phyloP scores from a whole-genome alignment of 2,113 vertebrate genomes.

The Cryptotis parvus region DNA sequence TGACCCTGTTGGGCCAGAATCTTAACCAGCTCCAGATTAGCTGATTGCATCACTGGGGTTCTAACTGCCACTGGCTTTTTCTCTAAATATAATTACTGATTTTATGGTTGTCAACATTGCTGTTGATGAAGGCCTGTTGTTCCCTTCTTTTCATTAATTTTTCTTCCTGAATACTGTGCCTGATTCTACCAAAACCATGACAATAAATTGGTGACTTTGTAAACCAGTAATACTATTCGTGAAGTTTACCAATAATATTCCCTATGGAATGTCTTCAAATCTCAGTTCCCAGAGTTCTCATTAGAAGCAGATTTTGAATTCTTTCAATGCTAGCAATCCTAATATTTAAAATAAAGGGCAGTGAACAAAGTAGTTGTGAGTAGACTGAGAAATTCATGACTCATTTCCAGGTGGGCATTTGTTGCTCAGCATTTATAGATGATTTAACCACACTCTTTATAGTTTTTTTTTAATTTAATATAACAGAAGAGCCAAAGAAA shows the following conservation, averaged over 20 bases:
- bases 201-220: constrained; percentile 14
- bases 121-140: constrained; percentile 29
- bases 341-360: constrained; percentile 40
- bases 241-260: constrained; percentile 55
- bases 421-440: background rate
- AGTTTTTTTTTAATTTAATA: constrained; percentile 20
- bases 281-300: constrained; percentile 34
- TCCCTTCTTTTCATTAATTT: background rate
- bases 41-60: constrained; percentile 32
- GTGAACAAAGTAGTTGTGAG: background rate
- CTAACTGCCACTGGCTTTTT: constrained; percentile 46
- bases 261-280: constrained; percentile 17
- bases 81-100: constrained; percentile 66
- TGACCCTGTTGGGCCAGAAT: background rate
- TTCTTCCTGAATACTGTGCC: background rate
- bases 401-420: background rate
- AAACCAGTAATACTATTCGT: constrained; percentile 48
- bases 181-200: constrained; percentile 51
- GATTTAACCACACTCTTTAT: constrained; percentile 6
- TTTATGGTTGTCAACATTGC: constrained; percentile 56
- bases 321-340: constrained; percentile 33
- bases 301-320: constrained; percentile 59
- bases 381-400: background rate
- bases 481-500: background rate
- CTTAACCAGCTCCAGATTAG: constrained; percentile 53